These are phyloP conservation scores for Melopsittacus undulatus DNA, from an alignment of 2,797 vertebrate species.

Conservation along the genomic window DNA sequence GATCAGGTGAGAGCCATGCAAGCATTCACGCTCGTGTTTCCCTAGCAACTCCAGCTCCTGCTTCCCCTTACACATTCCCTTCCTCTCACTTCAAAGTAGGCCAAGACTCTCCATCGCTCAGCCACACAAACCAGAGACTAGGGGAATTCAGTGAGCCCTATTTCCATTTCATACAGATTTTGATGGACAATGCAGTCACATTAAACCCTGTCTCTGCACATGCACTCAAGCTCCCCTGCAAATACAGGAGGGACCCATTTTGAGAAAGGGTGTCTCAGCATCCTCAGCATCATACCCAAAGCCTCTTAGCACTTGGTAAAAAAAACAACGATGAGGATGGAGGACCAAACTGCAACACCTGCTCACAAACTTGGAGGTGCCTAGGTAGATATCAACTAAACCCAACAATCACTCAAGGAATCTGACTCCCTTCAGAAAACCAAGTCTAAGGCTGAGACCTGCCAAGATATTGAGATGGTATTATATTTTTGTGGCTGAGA, in stretches of 20 bases:
- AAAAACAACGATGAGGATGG: background rate
- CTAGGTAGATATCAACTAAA: background rate
- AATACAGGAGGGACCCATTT: background rate
- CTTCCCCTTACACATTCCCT: constrained; percentile 24
- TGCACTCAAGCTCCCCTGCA: background rate
- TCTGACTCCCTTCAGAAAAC: background rate
- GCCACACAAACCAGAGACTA: background rate
- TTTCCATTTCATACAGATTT: background rate
- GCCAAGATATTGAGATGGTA: background rate
- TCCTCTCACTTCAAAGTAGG: constrained; percentile 20
- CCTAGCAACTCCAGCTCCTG: constrained; percentile 65
- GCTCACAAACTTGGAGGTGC: background rate
- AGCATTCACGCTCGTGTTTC: constrained; percentile 49
- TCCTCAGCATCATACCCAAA: background rate
- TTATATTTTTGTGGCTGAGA: background rate
- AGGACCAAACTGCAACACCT: background rate
- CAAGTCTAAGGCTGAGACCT: background rate
- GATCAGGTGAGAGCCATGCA: constrained; percentile 43
- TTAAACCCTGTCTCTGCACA: accelerated
- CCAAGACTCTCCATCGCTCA: background rate
- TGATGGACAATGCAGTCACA: background rate
- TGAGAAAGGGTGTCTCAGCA: background rate
- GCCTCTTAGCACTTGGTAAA: background rate
- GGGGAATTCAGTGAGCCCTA: background rate
- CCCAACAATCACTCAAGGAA: accelerated